These are phyloP conservation scores for Lycocerus yunnanus DNA, from an alignment of 2,888 invertebrate genomes.

Conservation along the genomic window DNA sequence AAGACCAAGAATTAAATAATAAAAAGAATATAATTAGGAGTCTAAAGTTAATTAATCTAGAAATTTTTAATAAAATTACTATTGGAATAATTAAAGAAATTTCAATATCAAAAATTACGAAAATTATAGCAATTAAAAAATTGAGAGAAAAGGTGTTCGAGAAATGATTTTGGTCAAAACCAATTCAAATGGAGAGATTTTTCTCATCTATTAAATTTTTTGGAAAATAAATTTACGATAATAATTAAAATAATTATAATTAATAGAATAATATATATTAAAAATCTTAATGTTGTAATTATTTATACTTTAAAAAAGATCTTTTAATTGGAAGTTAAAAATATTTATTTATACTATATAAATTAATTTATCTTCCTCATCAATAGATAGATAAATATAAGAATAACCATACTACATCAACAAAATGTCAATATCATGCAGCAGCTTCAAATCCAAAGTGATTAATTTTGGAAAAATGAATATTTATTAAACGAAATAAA, in stretches of 20 bases:
- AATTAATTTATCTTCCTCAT: slow-evolving; percentile 66
- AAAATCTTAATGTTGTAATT: slow-evolving; percentile 55
- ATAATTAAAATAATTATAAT: slow-evolving; percentile 55
- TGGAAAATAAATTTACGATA: slow-evolving; percentile 59
- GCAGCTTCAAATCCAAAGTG: slow-evolving; percentile 70
- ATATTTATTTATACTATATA: slow-evolving; percentile 72
- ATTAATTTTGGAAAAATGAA: slow-evolving; percentile 61
- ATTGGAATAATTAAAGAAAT: slow-evolving; percentile 67
- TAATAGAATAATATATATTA: slow-evolving; percentile 33
- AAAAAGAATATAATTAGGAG: slow-evolving; percentile 54
- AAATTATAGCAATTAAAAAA: slow-evolving; percentile 70
- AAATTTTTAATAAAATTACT: slow-evolving; percentile 54
- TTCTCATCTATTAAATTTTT: slow-evolving; percentile 66
- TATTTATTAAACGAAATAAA: slow-evolving; percentile 56
- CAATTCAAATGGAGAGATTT: slow-evolving; percentile 68
- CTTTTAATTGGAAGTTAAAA: slow-evolving; percentile 74
- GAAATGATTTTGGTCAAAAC: slow-evolving; percentile 61
- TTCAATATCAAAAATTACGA: slow-evolving; percentile 76
- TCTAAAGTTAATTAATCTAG: slow-evolving; percentile 45
- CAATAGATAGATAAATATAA: slow-evolving; percentile 70
- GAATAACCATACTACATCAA: slow-evolving; percentile 66
- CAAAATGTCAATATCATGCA: slow-evolving; percentile 73
- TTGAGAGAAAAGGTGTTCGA: slow-evolving; percentile 61
- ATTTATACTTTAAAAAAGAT: slow-evolving; percentile 65
- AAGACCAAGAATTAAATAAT: slow-evolving; percentile 58